Conservation (phyloP, 2,888 invertebrate genomes). For the Ethmia dodecea region DNA sequence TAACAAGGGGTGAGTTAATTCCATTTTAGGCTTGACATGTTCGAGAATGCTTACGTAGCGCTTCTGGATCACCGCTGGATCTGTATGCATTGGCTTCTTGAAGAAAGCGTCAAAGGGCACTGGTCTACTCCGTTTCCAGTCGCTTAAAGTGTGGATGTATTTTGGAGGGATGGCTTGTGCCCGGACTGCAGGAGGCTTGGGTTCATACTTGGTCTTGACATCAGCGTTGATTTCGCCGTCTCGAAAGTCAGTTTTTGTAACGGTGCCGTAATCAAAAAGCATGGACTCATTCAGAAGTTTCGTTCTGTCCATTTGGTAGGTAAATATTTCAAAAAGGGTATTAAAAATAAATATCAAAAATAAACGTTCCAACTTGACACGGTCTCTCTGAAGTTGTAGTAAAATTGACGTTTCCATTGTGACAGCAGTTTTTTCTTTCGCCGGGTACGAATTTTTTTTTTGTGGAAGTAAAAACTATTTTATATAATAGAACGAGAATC, state of each 20-base stretch:
- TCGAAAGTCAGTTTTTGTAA: conserved; percentile 23
- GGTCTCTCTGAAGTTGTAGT: too few relatives aligned
- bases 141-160: conserved; percentile 28
- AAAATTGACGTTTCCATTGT: too few relatives aligned
- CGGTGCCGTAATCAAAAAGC: conserved; percentile 31
- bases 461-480: too few relatives aligned
- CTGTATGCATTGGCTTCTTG: conserved; percentile 25
- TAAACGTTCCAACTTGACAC: too few relatives aligned
- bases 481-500: too few relatives aligned
- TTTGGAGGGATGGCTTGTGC: conserved; percentile 23
- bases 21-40: too few relatives aligned
- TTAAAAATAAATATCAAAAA: conserved; percentile 10
- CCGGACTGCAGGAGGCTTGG: conserved; percentile 16
- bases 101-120: conserved; percentile 28
- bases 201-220: conserved; percentile 21
- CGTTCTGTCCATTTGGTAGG: neutral
- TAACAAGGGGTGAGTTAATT: too few relatives aligned
- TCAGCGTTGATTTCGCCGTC: conserved; percentile 14
- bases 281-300: conserved; percentile 21
- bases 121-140: conserved; percentile 26
- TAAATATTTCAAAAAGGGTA: conserved; percentile 6
- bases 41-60: conserved; percentile 19
- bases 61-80: conserved; percentile 28
- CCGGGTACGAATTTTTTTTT: too few relatives aligned
- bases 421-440: too few relatives aligned